Evolutionary conservation across 2,888 invertebrate species (phyloP).

Genomic region (Onthophagus sagittarius): DNA sequence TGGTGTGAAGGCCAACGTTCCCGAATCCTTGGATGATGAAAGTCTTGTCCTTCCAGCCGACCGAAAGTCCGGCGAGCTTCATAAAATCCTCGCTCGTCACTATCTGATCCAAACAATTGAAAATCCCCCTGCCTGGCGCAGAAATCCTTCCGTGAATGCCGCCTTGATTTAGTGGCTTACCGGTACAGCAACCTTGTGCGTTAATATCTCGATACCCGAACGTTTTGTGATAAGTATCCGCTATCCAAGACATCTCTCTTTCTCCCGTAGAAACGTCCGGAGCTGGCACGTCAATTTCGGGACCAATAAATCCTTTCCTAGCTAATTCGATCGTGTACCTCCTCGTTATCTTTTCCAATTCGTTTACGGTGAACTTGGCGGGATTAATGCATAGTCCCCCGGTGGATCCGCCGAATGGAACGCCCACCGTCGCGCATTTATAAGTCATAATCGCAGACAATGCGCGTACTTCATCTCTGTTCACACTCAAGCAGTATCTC

Average conservation of each 20-base stretch:
- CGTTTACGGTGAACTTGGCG: constrained; percentile 63
- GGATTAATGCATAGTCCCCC: constrained; percentile 74
- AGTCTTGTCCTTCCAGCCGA: constrained; percentile 68
- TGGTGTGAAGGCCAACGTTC: constrained; percentile 75
- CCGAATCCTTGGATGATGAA: constrained; percentile 79
- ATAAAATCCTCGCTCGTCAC: constrained; percentile 69
- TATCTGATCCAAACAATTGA: constrained; percentile 68
- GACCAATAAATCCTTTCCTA: constrained; percentile 50
- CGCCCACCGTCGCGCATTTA: constrained; percentile 76
- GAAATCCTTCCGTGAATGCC: constrained; percentile 82
- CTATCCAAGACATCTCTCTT: constrained; percentile 78
- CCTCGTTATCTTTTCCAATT: constrained; percentile 72
- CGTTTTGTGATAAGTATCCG: constrained; percentile 76
- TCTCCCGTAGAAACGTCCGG: constrained; percentile 79
- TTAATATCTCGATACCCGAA: constrained; percentile 66
- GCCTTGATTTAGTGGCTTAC: constrained; percentile 83
- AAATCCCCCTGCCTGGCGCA: constrained; percentile 78
- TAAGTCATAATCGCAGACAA: constrained; percentile 79
- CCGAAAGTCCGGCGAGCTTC: constrained; percentile 60
- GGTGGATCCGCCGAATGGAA: constrained; percentile 76
- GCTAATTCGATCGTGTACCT: constrained; percentile 71
- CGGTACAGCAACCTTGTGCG: constrained; percentile 81
- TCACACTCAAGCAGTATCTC: constrained; percentile 46
- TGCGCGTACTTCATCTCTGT: constrained; percentile 75
- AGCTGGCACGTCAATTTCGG: constrained; percentile 78